These are phyloP conservation scores for Leucophenga maculata DNA, from an alignment of 2,888 invertebrate genomes.

Conservation along the genomic window DNA sequence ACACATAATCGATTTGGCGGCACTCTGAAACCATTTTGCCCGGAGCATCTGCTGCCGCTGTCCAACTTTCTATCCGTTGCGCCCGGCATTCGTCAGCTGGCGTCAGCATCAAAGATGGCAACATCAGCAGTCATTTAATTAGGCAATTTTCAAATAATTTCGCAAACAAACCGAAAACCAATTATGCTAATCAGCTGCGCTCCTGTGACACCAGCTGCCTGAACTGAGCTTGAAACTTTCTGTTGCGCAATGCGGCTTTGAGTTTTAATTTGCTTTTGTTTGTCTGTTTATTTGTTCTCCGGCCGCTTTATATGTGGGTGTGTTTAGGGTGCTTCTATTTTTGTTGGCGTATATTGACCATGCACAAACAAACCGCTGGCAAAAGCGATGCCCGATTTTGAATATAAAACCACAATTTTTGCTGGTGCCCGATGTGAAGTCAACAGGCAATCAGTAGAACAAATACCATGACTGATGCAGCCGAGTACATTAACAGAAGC, in stretches of 20 bases:
- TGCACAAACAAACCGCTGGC: not conserved
- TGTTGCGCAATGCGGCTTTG: not conserved
- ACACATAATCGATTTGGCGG: not conserved
- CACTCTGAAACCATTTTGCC: not conserved
- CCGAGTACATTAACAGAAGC: too few species aligned
- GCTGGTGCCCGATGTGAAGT: not conserved
- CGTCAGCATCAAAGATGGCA: too few species aligned
- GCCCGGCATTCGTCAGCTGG: too few species aligned
- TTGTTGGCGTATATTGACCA: too few species aligned
- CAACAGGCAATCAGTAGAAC: not conserved
- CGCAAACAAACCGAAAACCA: slow-evolving; percentile 33
- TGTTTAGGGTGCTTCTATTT: not conserved
- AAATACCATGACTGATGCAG: too few species aligned
- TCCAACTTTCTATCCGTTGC: too few species aligned
- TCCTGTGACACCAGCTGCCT: not conserved
- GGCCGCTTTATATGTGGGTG: not conserved
- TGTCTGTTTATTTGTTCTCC: not conserved
- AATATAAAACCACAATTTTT: not conserved
- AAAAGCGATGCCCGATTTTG: not conserved
- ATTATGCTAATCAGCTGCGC: slow-evolving; percentile 47
- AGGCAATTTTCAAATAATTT: slow-evolving; percentile 31
- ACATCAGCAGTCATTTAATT: slow-evolving; percentile 40
- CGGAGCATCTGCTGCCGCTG: too few species aligned
- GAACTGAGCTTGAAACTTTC: not conserved
- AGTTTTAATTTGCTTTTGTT: not conserved